Conservation (phyloP, 2,888 invertebrate genomes). For the Parelbella ahira region DNA sequence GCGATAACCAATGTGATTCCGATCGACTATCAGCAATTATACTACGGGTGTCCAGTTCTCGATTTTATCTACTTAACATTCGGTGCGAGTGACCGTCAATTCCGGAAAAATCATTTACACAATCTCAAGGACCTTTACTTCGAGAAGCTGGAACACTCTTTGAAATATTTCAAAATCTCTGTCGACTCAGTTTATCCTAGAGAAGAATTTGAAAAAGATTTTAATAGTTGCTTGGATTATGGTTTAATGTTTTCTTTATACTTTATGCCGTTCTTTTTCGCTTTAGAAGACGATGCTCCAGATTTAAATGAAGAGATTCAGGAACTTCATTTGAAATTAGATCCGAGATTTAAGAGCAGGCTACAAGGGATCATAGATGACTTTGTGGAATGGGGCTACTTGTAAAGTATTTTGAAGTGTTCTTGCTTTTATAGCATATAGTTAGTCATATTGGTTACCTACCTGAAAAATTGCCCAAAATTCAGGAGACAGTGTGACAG, state of each 20-base stretch:
- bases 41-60: slow-evolving; percentile 38
- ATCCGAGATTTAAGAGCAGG: slow-evolving; percentile 35
- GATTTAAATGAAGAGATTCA: slow-evolving; percentile 35
- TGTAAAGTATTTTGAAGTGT: too few species aligned
- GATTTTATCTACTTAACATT: slow-evolving; percentile 42
- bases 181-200: slow-evolving; percentile 37
- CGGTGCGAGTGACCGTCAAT: slow-evolving; percentile 34
- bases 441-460: too few species aligned
- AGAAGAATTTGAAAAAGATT: slow-evolving; percentile 41
- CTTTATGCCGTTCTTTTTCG: slow-evolving; percentile 38
- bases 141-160: slow-evolving; percentile 35
- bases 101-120: slow-evolving; percentile 39
- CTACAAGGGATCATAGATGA: slow-evolving; percentile 41
- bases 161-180: slow-evolving; percentile 40
- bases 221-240: slow-evolving; percentile 37
- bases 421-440: too few species aligned
- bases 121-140: slow-evolving; percentile 44
- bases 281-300: slow-evolving; percentile 35
- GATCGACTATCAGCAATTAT: slow-evolving; percentile 42
- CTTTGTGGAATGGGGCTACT: slow-evolving; percentile 37
- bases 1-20: slow-evolving; percentile 39
- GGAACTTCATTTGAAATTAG: slow-evolving; percentile 32
- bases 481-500: too few species aligned
- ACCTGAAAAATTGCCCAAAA: too few species aligned
- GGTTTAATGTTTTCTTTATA: slow-evolving; percentile 41